These are phyloP conservation scores for Homalodisca vitripennis DNA, from an alignment of 1,140 invertebrate species.

Conservation along the genomic window DNA sequence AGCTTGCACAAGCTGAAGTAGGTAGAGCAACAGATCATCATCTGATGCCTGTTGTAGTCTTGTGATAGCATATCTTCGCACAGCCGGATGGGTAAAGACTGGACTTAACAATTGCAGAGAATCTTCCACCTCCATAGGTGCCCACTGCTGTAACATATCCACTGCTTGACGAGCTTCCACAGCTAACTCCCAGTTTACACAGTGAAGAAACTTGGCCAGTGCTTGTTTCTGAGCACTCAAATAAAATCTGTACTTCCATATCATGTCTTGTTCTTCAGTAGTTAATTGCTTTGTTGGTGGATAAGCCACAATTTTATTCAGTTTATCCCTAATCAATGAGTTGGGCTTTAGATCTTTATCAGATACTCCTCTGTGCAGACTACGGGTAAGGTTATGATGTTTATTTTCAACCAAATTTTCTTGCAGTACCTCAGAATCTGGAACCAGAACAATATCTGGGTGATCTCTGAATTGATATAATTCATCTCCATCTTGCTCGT, in stretches of 20 bases:
- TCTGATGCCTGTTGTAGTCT: constrained; percentile 88
- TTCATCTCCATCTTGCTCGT: constrained; percentile 87
- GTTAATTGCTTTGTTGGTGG: constrained; percentile 83
- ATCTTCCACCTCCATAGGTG: constrained; percentile 96
- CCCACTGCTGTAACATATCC: constrained; percentile 87
- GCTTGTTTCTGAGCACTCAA: constrained; percentile 87
- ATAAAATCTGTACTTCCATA: constrained; percentile 99
- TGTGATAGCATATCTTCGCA: constrained; percentile 92
- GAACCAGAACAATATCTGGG: constrained; percentile 82
- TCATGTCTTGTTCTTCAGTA: constrained; percentile 93
- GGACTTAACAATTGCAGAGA: constrained; percentile 94
- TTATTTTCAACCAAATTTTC: constrained; percentile 96
- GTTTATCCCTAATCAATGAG: constrained; percentile 74
- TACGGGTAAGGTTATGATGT: constrained; percentile 93
- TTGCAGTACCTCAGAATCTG: constrained; percentile 89
- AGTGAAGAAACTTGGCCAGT: constrained; percentile 96
- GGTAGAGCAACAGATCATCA: constrained; percentile 91
- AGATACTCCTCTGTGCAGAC: constrained; percentile 80
- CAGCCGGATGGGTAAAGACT: constrained; percentile 84
- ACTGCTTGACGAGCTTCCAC: constrained; percentile 88
- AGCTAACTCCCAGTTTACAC: constrained; percentile 90
- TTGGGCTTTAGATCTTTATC: constrained; percentile 96
- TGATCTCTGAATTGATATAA: constrained; percentile 76
- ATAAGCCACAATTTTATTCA: constrained; percentile 85
- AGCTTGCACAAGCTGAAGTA: constrained; percentile 96